phyloP scores from a whole-genome alignment of 1,140 invertebrate species.

The Brachionus asplanchnoidis region DNA sequence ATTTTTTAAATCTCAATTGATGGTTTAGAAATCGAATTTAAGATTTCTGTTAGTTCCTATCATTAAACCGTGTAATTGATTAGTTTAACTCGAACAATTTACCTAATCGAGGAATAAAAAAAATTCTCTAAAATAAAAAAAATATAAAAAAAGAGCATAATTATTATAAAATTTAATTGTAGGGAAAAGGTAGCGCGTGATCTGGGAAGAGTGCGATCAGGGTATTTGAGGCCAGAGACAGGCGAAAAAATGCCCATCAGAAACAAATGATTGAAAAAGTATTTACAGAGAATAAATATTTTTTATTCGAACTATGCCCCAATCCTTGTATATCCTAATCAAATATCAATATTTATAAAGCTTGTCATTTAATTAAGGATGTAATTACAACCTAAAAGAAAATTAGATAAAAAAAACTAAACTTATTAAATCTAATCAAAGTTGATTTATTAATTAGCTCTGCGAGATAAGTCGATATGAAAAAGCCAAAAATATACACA shows the following conservation, averaged over 20 bases:
- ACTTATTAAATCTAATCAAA: slow-evolving; percentile 17
- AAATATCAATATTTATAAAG: slow-evolving; percentile 4
- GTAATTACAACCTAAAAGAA: slow-evolving; percentile 37
- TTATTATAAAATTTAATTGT: not conserved
- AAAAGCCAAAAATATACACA: not conserved
- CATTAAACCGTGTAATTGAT: slow-evolving; percentile 1
- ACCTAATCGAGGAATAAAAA: not conserved
- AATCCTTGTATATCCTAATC: slow-evolving; percentile 1
- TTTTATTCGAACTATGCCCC: not conserved
- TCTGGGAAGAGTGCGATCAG: not conserved
- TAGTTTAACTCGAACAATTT: not conserved
- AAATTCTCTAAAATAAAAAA: too few relatives aligned
- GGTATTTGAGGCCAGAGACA: not conserved
- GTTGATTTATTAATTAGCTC: slow-evolving; percentile 32
- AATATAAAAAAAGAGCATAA: not conserved
- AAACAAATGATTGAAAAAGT: not conserved
- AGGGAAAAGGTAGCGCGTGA: not conserved
- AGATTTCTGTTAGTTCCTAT: not conserved
- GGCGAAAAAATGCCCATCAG: not conserved
- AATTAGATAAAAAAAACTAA: slow-evolving; percentile 11
- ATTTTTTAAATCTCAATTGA: not conserved
- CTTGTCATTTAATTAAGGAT: slow-evolving; percentile 37
- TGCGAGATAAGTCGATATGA: not conserved
- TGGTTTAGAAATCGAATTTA: not conserved
- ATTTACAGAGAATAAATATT: slow-evolving; percentile 4